A percentile compares a stretch with the other conserved stretches of the same genome.
Evolutionary conservation across 2,888 invertebrate species (phyloP).

Genomic region (Drosophila koepferae): DNA sequence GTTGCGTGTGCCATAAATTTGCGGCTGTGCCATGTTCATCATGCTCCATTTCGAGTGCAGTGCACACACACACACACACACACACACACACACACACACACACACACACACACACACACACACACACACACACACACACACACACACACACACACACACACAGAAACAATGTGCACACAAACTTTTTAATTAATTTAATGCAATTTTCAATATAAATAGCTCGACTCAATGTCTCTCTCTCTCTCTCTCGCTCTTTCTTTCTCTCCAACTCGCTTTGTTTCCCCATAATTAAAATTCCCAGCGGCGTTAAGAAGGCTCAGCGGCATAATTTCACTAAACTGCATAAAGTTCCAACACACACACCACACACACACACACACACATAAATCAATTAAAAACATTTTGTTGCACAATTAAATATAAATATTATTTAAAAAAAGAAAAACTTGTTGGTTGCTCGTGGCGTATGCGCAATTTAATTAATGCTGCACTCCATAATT

Average conservation of each 20-base stretch:
- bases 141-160: conserved; percentile 8
- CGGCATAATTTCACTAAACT: conserved; percentile 10
- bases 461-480: conserved; percentile 20
- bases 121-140: neutral
- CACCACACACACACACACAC: neutral
- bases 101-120: neutral
- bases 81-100: neutral
- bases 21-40: conserved; percentile 35
- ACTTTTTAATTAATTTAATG: conserved; percentile 46
- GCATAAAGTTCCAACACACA: conserved; percentile 6
- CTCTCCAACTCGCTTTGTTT: neutral
- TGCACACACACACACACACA: conserved; percentile 7
- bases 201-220: conserved; percentile 35
- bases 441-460: conserved; percentile 15
- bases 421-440: neutral
- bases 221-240: neutral
- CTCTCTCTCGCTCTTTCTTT: neutral
- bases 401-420: conserved; percentile 10
- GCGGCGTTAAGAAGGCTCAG: conserved; percentile 23
- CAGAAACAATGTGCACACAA: neutral
- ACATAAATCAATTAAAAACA: conserved; percentile 31
- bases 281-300: conserved; percentile 4
- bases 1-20: conserved; percentile 66
- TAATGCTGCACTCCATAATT: conserved; percentile 1
- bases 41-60: conserved; percentile 29